Conservation (phyloP, 1,140 invertebrate species). For the Drosophila bocki region DNA sequence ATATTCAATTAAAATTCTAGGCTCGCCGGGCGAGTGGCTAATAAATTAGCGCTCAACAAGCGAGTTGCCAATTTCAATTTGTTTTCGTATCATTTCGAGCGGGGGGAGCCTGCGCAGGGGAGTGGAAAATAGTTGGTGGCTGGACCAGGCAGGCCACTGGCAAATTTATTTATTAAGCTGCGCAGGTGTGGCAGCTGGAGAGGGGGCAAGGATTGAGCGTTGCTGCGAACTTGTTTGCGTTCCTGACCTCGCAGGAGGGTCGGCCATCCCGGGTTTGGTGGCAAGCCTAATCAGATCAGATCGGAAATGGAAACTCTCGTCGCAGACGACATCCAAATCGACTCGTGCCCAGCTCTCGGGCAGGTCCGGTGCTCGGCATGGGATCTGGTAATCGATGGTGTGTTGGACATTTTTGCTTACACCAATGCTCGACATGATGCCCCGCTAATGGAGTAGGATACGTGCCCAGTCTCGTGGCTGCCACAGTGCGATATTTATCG, state of each 20-base stretch:
- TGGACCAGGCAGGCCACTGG: conserved; percentile 7
- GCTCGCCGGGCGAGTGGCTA: conserved; percentile 55
- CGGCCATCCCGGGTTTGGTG: conserved; percentile 14
- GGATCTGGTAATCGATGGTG: conserved; percentile 76
- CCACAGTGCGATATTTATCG: conserved; percentile 71
- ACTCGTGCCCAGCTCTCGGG: conserved; percentile 34
- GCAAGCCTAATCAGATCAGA: conserved; percentile 33
- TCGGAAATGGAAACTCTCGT: conserved; percentile 34
- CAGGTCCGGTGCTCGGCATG: conserved; percentile 42
- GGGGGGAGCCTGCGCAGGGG: not conserved
- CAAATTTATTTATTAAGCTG: conserved; percentile 71
- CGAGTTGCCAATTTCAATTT: conserved; percentile 80
- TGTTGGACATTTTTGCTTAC: conserved; percentile 67
- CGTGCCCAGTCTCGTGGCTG: conserved; percentile 13
- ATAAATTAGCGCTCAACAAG: conserved; percentile 79
- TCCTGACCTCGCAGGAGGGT: conserved; percentile 36
- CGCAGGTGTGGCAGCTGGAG: conserved; percentile 68
- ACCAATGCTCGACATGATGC: conserved; percentile 60
- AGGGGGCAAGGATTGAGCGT: conserved; percentile 28
- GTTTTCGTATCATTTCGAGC: conserved; percentile 73
- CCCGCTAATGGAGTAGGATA: conserved; percentile 54
- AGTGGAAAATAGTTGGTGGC: not conserved
- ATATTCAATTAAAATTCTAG: conserved; percentile 83
- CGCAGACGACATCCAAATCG: conserved; percentile 33
- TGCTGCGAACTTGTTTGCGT: conserved; percentile 46